Conservation (phyloP, 2,797 vertebrate species). For the Sphenodon punctatus region DNA sequence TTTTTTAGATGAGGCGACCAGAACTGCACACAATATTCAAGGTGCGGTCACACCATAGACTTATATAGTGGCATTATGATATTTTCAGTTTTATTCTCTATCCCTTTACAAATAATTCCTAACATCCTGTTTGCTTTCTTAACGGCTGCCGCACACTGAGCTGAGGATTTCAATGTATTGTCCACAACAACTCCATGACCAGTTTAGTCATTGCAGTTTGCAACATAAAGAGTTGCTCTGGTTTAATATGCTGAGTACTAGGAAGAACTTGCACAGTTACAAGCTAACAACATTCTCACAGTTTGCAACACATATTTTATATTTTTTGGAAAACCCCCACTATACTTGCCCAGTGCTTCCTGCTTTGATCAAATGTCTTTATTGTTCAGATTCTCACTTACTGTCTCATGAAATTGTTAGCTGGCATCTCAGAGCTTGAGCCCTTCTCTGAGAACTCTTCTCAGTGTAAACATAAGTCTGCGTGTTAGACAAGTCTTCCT, state of each 20-base stretch:
- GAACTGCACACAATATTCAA: too few species aligned
- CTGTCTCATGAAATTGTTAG: not conserved
- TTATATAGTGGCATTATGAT: too few species aligned
- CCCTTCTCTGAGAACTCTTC: constrained; percentile 17
- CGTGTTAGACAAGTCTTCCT: not conserved
- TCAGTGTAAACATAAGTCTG: constrained; percentile 8
- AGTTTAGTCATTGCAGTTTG: not conserved
- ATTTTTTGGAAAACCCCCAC: not conserved
- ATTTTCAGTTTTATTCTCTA: too few species aligned
- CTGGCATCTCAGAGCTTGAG: rapidly evolving
- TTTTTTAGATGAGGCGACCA: too few species aligned
- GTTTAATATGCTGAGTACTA: not conserved
- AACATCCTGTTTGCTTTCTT: too few species aligned
- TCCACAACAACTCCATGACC: too few species aligned
- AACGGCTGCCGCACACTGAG: too few species aligned
- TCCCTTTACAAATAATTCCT: too few species aligned
- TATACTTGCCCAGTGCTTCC: not conserved
- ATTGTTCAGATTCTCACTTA: constrained; percentile 18
- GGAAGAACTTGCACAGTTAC: not conserved
- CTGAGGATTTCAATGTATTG: too few species aligned
- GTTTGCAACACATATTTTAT: not conserved
- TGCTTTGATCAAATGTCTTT: not conserved
- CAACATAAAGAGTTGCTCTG: not conserved
- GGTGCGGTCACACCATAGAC: too few species aligned
- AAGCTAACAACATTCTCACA: too few species aligned